Evolutionary conservation across 2,888 invertebrate species (phyloP).

Genomic region (Cheilosia scutellata): DNA sequence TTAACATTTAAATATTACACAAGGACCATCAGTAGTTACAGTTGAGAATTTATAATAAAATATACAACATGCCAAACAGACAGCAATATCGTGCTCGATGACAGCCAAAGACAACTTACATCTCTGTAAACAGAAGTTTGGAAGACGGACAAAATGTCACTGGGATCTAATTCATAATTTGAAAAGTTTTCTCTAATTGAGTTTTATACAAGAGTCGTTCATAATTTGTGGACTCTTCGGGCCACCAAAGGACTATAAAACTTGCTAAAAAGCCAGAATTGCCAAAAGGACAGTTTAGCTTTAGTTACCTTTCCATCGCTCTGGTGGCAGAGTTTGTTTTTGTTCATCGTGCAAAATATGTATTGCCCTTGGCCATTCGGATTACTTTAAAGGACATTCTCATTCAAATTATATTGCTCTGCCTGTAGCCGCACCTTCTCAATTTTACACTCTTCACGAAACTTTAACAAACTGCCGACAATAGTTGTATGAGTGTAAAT

Average conservation of each 20-base stretch:
- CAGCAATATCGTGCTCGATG: no score
- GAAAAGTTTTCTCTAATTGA: slow-evolving; percentile 71
- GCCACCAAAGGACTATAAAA: slow-evolving; percentile 28
- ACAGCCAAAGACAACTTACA: slow-evolving; percentile 19
- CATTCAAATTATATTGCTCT: slow-evolving; percentile 8
- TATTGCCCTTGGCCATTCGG: slow-evolving; percentile 14
- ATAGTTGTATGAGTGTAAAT: slow-evolving; percentile 28
- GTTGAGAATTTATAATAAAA: background rate
- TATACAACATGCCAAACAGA: no score
- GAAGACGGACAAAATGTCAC: slow-evolving; percentile 52
- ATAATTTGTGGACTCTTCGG: slow-evolving; percentile 49
- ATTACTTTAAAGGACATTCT: slow-evolving; percentile 10
- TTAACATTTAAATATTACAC: background rate
- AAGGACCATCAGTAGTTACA: background rate
- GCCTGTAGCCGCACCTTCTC: background rate
- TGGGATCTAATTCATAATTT: slow-evolving; percentile 70
- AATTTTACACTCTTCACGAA: background rate
- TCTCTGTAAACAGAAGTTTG: slow-evolving; percentile 14
- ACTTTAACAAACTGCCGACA: slow-evolving; percentile 34
- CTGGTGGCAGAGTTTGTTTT: background rate
- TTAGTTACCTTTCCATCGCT: background rate
- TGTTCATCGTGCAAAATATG: slow-evolving; percentile 8
- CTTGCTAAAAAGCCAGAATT: background rate
- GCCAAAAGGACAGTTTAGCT: slow-evolving; percentile 17
- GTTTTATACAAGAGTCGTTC: slow-evolving; percentile 53